These are phyloP conservation scores for Cyprinodon diabolis DNA, from an alignment of 2,797 vertebrate genomes.

Conservation along the genomic window DNA sequence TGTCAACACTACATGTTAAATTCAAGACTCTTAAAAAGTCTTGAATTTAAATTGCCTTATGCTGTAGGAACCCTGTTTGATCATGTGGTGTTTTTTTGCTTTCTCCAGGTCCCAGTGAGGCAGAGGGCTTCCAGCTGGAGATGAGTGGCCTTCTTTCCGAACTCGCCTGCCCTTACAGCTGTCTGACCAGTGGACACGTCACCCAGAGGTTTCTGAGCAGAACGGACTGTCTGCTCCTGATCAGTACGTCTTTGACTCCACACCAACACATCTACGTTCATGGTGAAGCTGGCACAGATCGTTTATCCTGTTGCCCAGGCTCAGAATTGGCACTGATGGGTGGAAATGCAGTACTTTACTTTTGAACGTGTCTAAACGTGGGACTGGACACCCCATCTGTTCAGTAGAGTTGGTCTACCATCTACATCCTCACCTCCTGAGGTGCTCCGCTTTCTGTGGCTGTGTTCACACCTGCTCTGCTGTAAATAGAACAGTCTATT, in stretches of 20 bases:
- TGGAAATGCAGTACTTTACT: too few relatives aligned
- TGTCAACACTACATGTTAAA: background rate
- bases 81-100: background rate
- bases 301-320: background rate
- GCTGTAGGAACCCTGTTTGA: background rate
- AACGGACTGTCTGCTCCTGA: slow-evolving; percentile 91
- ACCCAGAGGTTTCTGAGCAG: slow-evolving; percentile 89
- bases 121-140: slow-evolving; percentile 95
- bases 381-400: too few relatives aligned
- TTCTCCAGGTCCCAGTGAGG: slow-evolving; percentile 88
- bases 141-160: slow-evolving; percentile 94
- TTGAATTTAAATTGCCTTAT: background rate
- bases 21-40: too few relatives aligned
- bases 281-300: background rate
- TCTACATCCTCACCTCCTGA: too few relatives aligned
- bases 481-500: too few relatives aligned
- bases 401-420: too few relatives aligned
- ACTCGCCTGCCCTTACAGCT: slow-evolving; percentile 90
- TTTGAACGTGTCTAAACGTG: too few relatives aligned
- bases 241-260: slow-evolving; percentile 81
- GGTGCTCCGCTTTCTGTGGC: too few relatives aligned
- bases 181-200: slow-evolving; percentile 89
- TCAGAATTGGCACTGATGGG: background rate
- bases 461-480: too few relatives aligned
- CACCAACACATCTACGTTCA: background rate